Base-by-base conservation (phyloP, 2,797 vertebrate species). In the Muscicapa comitata region DNA sequence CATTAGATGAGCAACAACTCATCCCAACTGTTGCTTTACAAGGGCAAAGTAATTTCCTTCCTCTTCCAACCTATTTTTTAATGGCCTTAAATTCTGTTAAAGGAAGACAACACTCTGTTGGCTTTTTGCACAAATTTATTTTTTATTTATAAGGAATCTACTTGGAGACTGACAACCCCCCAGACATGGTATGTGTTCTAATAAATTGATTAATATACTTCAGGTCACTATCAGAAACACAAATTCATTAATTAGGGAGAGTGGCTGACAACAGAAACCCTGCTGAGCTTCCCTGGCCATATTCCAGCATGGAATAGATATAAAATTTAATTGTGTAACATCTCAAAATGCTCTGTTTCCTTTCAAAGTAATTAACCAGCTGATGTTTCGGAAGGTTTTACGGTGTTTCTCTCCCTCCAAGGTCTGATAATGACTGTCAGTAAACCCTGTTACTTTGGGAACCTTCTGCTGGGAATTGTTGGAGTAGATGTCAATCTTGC, bases 381-480 rank as follows among this genome's bases (percentile, higher is more conserved):
- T 11, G 14, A 26, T 83, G 17, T 58, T 59, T 66, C 57, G 71
- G 62, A 72, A 71, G 43, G 20, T 8, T 89, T 90, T 55, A 1
- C 85, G 40, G 43, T 54, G 13, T 62, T 82, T 62, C 40, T 96
- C 86, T 90, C 77, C 45, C 79, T 82, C 61, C 29, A 94, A 99
- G 99, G 99, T 38, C 98, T 99, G 74, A 99, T 99, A 37, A 99
- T 99, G 99, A 99, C 99, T 2, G 99, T 99, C 89, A 99, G 99
- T 85, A 99, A 99, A 45, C 99, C 99, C 0, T 99, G 99, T 95
- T 99, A 99, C 97, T 99, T 99, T 28, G 99, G 99, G 58, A 99
- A 99, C 97, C 96, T 99, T 43, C 98, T 99, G 84, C 98, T 99
- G 40, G 99, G 99, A 11, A 99, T 99, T 80, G 99, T 99, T 57